Percentiles rank a stretch among this genome's conserved stretches.
These are phyloP conservation scores for Engraulis encrasicolus DNA, from an alignment of 2,113 vertebrate genomes.

Conservation along the genomic window DNA sequence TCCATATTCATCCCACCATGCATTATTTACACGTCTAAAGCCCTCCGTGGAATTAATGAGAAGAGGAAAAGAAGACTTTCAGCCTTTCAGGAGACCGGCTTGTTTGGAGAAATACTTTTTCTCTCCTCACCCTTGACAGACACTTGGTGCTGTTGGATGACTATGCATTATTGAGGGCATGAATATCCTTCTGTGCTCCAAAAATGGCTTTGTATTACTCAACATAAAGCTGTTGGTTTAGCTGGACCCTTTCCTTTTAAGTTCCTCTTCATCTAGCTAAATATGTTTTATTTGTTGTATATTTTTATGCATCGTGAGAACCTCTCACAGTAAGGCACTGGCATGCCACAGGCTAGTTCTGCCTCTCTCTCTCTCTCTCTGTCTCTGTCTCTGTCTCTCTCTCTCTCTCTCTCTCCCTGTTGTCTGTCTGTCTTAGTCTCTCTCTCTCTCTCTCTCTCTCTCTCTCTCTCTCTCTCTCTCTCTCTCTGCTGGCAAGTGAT, in stretches of 20 bases:
- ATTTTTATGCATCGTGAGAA: too few relatives aligned
- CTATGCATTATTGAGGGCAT: background rate
- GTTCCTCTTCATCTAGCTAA: background rate
- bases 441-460: too few relatives aligned
- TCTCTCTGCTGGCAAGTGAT: background rate
- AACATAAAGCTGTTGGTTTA: background rate
- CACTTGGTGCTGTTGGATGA: background rate
- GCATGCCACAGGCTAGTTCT: background rate
- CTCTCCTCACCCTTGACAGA: background rate
- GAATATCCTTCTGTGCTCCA: background rate
- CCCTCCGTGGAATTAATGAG: conserved; percentile 17
- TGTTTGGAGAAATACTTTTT: background rate
- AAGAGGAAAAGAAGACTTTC: background rate
- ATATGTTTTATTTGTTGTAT: too few relatives aligned
- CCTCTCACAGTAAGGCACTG: background rate
- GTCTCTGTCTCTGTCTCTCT: too few relatives aligned
- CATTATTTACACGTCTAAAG: conserved; percentile 44
- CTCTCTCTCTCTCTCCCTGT: background rate
- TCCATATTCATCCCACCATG: conserved; percentile 34
- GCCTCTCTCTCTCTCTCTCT: background rate
- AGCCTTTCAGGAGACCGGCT: background rate
- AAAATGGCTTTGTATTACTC: background rate
- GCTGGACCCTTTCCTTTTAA: background rate
- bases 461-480: too few relatives aligned
- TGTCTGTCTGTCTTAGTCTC: too few relatives aligned